A percentile compares a stretch with the other conserved stretches of the same genome.
These are phyloP conservation scores for Hypena proboscidalis DNA, from an alignment of 2,888 invertebrate species.

Conservation along the genomic window DNA sequence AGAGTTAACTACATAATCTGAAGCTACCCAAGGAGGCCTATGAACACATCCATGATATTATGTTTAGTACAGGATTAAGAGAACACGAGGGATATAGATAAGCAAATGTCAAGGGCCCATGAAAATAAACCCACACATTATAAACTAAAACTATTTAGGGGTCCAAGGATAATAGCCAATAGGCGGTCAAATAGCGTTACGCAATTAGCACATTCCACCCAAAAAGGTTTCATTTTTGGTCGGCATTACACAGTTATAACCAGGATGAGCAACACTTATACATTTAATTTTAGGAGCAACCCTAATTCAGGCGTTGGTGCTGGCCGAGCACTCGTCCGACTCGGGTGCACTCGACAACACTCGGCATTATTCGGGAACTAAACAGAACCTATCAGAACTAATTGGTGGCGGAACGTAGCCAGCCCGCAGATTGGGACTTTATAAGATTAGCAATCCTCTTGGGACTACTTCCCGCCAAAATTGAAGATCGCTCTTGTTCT, in stretches of 20 bases:
- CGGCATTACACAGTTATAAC: conserved; percentile 20
- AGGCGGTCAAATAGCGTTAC: not conserved
- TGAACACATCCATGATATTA: too few relatives aligned
- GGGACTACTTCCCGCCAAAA: conserved; percentile 25
- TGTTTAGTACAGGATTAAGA: not conserved
- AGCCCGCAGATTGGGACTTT: conserved; percentile 59
- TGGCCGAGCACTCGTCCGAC: too few relatives aligned
- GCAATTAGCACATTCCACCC: conserved; percentile 19
- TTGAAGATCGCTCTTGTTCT: conserved; percentile 30
- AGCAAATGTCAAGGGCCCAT: not conserved
- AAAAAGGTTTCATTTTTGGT: conserved; percentile 15
- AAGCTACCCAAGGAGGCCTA: too few relatives aligned
- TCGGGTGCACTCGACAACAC: conserved; percentile 36
- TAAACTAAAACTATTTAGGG: not conserved
- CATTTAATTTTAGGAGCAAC: conserved; percentile 30
- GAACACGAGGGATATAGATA: not conserved
- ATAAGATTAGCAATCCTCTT: conserved; percentile 56
- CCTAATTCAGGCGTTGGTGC: conserved; percentile 30
- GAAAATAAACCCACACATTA: too few relatives aligned
- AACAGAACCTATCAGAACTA: conserved; percentile 63
- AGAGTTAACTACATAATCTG: too few relatives aligned
- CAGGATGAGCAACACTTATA: conserved; percentile 25
- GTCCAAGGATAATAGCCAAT: not conserved
- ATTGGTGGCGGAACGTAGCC: conserved; percentile 62
- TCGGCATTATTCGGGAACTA: conserved; percentile 49